Conservation (phyloP, 2,888 invertebrate species). For the Clusia tigrina region DNA sequence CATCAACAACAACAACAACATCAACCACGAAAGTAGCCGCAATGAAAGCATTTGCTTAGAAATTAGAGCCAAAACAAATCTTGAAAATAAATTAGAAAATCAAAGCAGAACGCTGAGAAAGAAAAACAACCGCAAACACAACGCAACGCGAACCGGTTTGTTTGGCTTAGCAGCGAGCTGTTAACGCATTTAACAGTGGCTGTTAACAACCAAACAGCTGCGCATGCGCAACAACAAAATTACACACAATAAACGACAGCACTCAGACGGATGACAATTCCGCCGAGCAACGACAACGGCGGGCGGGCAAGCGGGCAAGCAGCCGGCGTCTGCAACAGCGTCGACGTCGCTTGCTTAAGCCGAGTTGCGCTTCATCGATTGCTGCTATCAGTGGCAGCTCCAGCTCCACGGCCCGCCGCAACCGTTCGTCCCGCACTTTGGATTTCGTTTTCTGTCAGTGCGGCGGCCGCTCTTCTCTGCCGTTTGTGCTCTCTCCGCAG, state of each 20-base stretch:
- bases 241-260: too few relatives aligned
- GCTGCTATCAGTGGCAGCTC: constrained; percentile 7
- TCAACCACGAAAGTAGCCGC: neutral
- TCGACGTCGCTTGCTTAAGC: constrained; percentile 11
- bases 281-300: constrained; percentile 27
- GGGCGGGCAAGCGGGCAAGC: neutral
- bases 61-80: constrained; percentile 53
- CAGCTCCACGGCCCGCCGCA: too few relatives aligned
- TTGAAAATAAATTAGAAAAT: constrained; percentile 31
- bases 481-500: neutral
- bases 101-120: constrained; percentile 20
- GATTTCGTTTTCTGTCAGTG: constrained; percentile 12
- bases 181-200: too few relatives aligned
- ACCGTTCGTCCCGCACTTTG: too few relatives aligned
- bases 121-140: neutral
- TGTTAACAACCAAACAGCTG: constrained; percentile 10
- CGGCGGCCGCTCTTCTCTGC: neutral
- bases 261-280: too few relatives aligned
- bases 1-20: neutral
- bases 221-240: constrained; percentile 12
- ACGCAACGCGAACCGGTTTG: neutral
- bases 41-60: constrained; percentile 48
- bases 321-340: constrained; percentile 16
- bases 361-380: constrained; percentile 26
- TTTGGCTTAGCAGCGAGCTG: too few relatives aligned